Base-by-base conservation (phyloP, 2,888 invertebrate genomes). In the Trachelus iudaicus region DNA sequence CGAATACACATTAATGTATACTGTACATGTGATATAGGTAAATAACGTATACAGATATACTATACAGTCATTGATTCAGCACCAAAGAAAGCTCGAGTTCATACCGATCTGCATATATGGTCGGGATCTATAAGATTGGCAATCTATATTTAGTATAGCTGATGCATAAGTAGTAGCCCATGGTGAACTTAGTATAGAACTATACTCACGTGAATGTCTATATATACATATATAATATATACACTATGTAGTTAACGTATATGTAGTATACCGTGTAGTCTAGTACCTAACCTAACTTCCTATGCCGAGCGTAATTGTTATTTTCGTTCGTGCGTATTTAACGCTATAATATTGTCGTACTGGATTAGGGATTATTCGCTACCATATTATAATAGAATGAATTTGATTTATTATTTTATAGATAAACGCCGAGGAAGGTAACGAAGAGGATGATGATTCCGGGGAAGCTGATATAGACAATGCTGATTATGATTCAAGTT, bases 361-460 rank as follows among this genome's bases (percentile, higher is more conserved):
- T 23, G 1, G 9, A 23, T 56, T 56, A 56, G 56, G 23, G 23
- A 23, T 56, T 56, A 6, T 56, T 56, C 23, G 56, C 23, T 15
- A 56, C 2, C 1, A 9, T 9, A 56, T 23, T 23, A 56, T 56
- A 56, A 56, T 9, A 23, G 56, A 56, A 56, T 56, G 2, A 56
- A 56, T 56, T 23, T 56, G 0, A 56, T 56, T 56, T 6, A 56
- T 76, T n/a, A 34, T 34, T 56, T 76, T 69, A 37, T 76, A 90
- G 90, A 76, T 90, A 23, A 89, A 90, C 77, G 84, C 85, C 34
- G 89, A 87, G n/a, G 87, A 83, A 4, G 81, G 82, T 23, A 84
- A 81, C 68, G 83, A 82, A 1, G 86, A 86, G 9, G 82, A 85
- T 6, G 82, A 85, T 6, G 85, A 86, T 76, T 75, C 84, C 13